Evolutionary conservation across 2,888 invertebrate genomes (phyloP).

Genomic region (Chaetogeoica ovagalla): DNA sequence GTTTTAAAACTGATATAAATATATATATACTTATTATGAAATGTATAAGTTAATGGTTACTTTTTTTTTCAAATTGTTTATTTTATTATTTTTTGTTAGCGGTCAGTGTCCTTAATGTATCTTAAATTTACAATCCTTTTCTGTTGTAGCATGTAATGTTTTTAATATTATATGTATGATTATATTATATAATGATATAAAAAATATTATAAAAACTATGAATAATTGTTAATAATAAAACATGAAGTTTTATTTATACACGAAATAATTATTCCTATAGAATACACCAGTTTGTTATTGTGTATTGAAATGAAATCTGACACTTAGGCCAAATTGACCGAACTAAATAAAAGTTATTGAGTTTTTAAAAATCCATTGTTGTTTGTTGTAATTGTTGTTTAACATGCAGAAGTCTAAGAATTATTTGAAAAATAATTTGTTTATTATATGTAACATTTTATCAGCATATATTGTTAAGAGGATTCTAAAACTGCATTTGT

Average conservation of each 20-base stretch:
- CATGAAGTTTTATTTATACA: slow-evolving; percentile 3
- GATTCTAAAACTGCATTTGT: too few relatives aligned
- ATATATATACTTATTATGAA: slow-evolving; percentile 16
- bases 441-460: too few relatives aligned
- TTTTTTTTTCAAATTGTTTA: slow-evolving; percentile 15
- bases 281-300: slow-evolving; percentile 39
- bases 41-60: neutral
- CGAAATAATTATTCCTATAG: slow-evolving; percentile 44
- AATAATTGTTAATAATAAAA: slow-evolving; percentile 42
- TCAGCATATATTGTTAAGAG: too few relatives aligned
- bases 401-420: too few relatives aligned
- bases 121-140: slow-evolving; percentile 34
- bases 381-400: neutral
- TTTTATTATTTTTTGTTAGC: slow-evolving; percentile 41
- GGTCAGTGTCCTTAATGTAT: slow-evolving; percentile 32
- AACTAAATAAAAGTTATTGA: slow-evolving; percentile 45
- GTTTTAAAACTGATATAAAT: slow-evolving; percentile 47
- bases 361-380: slow-evolving; percentile 34
- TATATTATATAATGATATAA: slow-evolving; percentile 26
- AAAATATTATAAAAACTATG: slow-evolving; percentile 27
- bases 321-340: slow-evolving; percentile 20
- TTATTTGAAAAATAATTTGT: too few relatives aligned
- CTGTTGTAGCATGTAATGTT: slow-evolving; percentile 35
- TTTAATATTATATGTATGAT: slow-evolving; percentile 18
- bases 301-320: slow-evolving; percentile 29